A percentile compares a stretch with the other conserved stretches of the same genome.
phyloP scores from a whole-genome alignment of 2,888 invertebrate genomes.

The Stramonita haemastoma region DNA sequence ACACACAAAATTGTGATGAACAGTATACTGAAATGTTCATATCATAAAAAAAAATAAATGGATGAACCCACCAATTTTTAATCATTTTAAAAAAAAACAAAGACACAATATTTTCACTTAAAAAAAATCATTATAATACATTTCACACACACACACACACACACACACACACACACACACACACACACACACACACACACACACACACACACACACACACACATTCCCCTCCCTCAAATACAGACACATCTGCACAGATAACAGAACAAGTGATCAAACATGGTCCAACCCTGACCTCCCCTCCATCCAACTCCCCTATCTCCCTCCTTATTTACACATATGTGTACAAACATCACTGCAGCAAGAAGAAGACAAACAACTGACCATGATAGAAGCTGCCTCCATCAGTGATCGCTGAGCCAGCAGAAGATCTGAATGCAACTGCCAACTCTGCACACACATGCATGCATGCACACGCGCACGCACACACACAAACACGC shows the following conservation, averaged over 20 bases:
- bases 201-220: background rate
- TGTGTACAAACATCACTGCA: background rate
- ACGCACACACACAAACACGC: background rate
- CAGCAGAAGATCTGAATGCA: constrained; percentile 69
- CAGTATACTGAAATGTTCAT: no score
- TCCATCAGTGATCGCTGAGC: constrained; percentile 70
- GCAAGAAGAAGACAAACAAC: constrained; percentile 22
- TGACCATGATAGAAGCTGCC: constrained; percentile 69
- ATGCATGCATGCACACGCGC: background rate
- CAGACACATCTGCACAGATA: background rate
- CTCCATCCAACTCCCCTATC: background rate
- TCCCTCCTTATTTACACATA: background rate
- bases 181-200: background rate
- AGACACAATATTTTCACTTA: no score
- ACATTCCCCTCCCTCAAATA: background rate
- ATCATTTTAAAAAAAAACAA: no score
- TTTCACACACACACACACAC: no score
- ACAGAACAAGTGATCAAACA: no score
- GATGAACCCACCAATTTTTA: no score
- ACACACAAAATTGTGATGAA: no score
- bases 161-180: no score
- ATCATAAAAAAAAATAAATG: no score
- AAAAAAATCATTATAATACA: no score
- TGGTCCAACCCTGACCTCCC: background rate
- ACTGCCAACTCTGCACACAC: constrained; percentile 66